Evolutionary conservation across 1,140 invertebrate genomes (phyloP), one percentile per base, ranked within the genome.

Genomic region (Zaprionus davidi): DNA sequence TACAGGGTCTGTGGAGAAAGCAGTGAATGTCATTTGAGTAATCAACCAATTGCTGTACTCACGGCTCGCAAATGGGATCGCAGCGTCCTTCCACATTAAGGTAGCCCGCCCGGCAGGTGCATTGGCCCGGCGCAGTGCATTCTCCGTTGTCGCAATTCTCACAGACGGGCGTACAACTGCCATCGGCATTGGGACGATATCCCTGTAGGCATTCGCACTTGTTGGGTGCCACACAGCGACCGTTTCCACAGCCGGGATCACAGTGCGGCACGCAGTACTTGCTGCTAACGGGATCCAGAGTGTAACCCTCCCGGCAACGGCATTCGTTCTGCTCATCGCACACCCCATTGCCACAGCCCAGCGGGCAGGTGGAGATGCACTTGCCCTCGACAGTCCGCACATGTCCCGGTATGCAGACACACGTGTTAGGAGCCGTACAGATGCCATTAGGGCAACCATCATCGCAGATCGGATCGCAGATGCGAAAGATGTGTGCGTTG

Each of bases 261-360:
- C 96, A 96, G 15, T 92, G 81, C 0, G 96, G 95, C 5, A 93
- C 55, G 76, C 96, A 96, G 60, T 78, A 92, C 63, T 87, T 93
- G 65, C 71, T 92, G 71, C 93, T 92, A 73, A 93, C 83, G 5
- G 83, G 74, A 65, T 96, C 94, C 49, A 95, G 76, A 4, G 84
- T 93, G 88, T 94, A 96, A 1, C 96, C 96, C 13, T 93, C 91
- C 46, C 94, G 94, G 82, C 96, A 97, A 1, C 93, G 93, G 83
- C 96, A 95, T 2, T 92, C 72, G 36, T 92, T 85, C 3, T 93
- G 92, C 1, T 92, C 93, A 20, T 94, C 86, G 72, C 94, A 95
- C 0, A 93, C 90, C 0, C 94, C 94, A 51, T 94, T 93, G 56
- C 84, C 91, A 38, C 92, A 92, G 15, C 86, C 92, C 36, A 93